These are phyloP conservation scores for Cuniculus paca DNA, from an alignment of 2,797 vertebrate species.

Conservation along the genomic window DNA sequence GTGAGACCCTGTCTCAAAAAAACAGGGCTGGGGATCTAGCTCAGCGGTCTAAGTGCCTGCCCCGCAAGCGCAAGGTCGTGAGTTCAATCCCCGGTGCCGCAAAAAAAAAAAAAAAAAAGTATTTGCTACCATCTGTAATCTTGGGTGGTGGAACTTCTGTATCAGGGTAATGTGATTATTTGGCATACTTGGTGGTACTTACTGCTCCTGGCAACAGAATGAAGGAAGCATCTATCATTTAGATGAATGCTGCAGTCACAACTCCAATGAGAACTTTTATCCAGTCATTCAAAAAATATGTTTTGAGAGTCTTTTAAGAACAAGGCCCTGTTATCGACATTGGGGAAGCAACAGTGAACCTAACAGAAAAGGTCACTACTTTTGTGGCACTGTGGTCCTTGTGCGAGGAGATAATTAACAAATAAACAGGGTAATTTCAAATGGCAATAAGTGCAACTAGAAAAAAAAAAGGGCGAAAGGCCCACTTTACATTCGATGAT, in stretches of 20 bases:
- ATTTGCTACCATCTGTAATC: constrained; percentile 22
- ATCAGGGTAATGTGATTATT: constrained; percentile 46
- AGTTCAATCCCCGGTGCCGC: no score
- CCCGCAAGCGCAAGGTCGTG: no score
- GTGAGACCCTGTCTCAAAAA: no score
- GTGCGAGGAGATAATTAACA: constrained; percentile 17
- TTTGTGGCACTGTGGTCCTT: neutral
- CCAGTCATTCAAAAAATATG: constrained; percentile 34
- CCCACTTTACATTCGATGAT: neutral
- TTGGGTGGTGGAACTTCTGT: constrained; percentile 8
- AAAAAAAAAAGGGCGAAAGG: neutral
- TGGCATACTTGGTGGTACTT: constrained; percentile 3
- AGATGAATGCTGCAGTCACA: neutral
- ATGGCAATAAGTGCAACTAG: neutral
- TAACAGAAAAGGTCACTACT: neutral
- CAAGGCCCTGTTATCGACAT: neutral
- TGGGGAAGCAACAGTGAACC: neutral
- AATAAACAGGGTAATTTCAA: constrained; percentile 35
- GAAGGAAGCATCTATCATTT: constrained; percentile 21
- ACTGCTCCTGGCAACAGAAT: constrained; percentile 30
- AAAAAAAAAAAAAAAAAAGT: no score
- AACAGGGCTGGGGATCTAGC: no score
- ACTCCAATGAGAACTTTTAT: constrained; percentile 46
- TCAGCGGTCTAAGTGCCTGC: no score
- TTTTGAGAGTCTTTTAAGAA: neutral